Base-by-base conservation (phyloP, 2,797 vertebrate genomes). In the Sebastes aleutianus region DNA sequence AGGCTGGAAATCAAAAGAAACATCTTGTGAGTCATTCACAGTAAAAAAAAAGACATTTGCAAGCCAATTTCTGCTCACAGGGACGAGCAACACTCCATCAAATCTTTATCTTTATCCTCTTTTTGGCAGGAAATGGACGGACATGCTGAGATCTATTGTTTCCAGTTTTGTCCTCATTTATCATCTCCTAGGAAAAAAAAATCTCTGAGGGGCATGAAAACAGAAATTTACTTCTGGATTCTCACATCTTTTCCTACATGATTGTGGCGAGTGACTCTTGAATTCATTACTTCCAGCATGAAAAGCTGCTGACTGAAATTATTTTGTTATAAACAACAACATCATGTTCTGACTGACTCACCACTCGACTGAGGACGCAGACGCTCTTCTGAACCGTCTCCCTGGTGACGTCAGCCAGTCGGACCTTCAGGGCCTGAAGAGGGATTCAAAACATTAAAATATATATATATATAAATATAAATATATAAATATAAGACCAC, bases 341-440 rank as follows among this genome's bases (percentile, higher is more conserved):
- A 1, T 20, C 18, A 2, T 50, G 54, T 5, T 24, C 11, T 1
- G 62, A 34, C 14, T 31, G 66, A 91, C 98, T 98, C 96, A 99
- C 98, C 98, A 98, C 95, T 93, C 97, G 96, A 87, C 98, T 98
- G 88, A 99, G 96, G 85, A 99, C 98, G 88, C 98, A 99, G 76
- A 99, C 98, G 77, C 98, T 99, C 94, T 99, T 99, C 96, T 99
- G 98, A 26, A 99, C 98, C 0, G 98, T 99, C 93, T 99, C 98
- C 83, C 98, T 95, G 90, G 98, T 99, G 90, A 99, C 90, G 82
- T 99, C 98, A 6, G 98, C 98, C 94, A 97, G 97, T 8, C 98
- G 96, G 75, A 99, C 98, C 96, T 99, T 99, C 32, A 99, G 92
- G 31, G 96, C 96, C 98, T 99, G 84, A 10, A 59, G 65, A 59